Evolutionary conservation across 1,140 invertebrate genomes (phyloP).

Genomic region (Saccostrea echinata): DNA sequence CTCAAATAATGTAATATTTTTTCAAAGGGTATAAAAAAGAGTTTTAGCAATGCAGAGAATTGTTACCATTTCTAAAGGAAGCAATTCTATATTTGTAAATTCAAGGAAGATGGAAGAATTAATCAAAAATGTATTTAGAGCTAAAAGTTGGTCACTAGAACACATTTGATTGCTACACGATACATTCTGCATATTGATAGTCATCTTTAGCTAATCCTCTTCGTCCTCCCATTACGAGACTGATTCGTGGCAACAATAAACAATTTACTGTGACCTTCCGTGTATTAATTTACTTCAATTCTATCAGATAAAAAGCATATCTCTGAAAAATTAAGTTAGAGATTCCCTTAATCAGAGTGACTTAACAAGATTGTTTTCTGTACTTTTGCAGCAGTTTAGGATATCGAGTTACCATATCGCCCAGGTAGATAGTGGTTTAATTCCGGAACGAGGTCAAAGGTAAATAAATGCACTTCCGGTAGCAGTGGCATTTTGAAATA

Average conservation of each 20-base stretch:
- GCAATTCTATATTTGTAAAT: too few species aligned
- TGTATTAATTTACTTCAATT: neutral
- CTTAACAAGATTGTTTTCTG: neutral
- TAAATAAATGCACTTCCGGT: neutral
- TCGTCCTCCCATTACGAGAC: neutral
- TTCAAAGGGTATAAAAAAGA: too few species aligned
- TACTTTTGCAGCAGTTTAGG: neutral
- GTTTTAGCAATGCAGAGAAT: too few species aligned
- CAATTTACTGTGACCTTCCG: neutral
- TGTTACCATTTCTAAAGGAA: too few species aligned
- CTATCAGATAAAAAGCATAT: constrained; percentile 29
- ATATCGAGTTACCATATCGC: neutral
- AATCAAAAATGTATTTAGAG: neutral
- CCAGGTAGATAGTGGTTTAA: neutral
- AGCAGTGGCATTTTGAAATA: neutral
- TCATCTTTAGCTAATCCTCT: neutral
- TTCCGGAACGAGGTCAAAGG: neutral
- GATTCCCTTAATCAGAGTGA: constrained; percentile 21
- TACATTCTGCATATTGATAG: neutral
- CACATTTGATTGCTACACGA: constrained; percentile 13
- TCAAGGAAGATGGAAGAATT: too few species aligned
- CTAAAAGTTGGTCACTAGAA: neutral
- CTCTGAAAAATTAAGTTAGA: neutral
- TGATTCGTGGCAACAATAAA: neutral
- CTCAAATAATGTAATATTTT: too few species aligned